These are phyloP conservation scores for Etheostoma cragini DNA, from an alignment of 2,113 vertebrate genomes.

Conservation along the genomic window DNA sequence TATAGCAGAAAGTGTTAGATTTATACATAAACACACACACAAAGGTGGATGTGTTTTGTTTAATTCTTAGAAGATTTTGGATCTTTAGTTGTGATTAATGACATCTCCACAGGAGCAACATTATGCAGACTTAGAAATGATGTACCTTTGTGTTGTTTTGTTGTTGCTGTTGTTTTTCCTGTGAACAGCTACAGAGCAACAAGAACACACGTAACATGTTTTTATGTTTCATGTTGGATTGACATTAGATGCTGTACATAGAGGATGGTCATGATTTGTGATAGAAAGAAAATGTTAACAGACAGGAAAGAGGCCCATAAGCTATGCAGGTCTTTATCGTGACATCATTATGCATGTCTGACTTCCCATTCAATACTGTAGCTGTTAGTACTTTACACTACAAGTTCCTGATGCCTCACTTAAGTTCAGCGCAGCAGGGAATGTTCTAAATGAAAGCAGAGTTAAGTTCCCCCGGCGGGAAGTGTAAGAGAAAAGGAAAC, in stretches of 20 bases:
- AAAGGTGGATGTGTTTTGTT: slow-evolving; percentile 75
- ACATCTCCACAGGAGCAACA: slow-evolving; percentile 58
- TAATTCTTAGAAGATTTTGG: slow-evolving; percentile 68
- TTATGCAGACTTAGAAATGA: slow-evolving; percentile 39
- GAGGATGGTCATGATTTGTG: neutral
- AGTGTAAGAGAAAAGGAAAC: slow-evolving; percentile 69
- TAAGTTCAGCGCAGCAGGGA: slow-evolving; percentile 58
- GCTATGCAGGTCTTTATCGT: neutral
- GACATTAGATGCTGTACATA: slow-evolving; percentile 2
- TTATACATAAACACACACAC: slow-evolving; percentile 69
- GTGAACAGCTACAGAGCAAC: slow-evolving; percentile 49
- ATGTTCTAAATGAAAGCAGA: slow-evolving; percentile 66
- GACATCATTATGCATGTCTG: slow-evolving; percentile 20
- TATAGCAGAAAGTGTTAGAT: slow-evolving; percentile 62
- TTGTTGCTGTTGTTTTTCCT: slow-evolving; percentile 57
- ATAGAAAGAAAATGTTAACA: neutral
- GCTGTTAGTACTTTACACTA: slow-evolving; percentile 35
- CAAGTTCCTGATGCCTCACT: slow-evolving; percentile 57
- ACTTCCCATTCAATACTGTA: slow-evolving; percentile 2
- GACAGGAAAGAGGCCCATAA: neutral
- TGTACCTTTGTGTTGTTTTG: slow-evolving; percentile 50
- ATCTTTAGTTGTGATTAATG: slow-evolving; percentile 78
- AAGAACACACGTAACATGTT: slow-evolving; percentile 31
- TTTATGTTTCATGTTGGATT: slow-evolving; percentile 37
- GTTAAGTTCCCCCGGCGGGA: slow-evolving; percentile 61